Evolutionary conservation across 2,888 invertebrate species (phyloP).

Genomic region (Ophioninae sp.): DNA sequence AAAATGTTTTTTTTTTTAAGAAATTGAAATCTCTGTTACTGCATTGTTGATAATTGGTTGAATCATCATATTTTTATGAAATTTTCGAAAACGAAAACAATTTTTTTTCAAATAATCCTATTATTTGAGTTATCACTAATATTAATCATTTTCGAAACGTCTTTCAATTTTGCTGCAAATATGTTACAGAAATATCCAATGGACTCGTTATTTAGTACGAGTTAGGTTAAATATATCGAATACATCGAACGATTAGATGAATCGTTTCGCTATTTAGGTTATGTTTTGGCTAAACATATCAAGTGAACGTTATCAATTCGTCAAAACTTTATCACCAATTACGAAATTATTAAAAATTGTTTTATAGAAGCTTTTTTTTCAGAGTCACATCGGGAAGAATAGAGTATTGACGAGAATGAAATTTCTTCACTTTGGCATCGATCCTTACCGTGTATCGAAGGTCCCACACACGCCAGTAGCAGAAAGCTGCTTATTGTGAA

Average conservation of each 20-base stretch:
- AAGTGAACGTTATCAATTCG: neutral
- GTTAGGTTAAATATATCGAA: too few species aligned
- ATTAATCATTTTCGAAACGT: neutral
- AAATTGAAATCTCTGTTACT: too few species aligned
- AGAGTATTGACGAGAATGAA: neutral
- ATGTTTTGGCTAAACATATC: neutral
- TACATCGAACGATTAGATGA: neutral
- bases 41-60: too few species aligned
- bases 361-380: neutral
- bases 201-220: neutral
- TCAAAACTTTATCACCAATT: too few species aligned
- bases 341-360: too few species aligned
- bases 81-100: too few species aligned
- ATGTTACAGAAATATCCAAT: neutral
- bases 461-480: conserved; percentile 66
- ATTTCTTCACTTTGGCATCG: neutral
- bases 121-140: neutral
- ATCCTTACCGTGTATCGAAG: conserved; percentile 69
- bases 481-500: conserved; percentile 66
- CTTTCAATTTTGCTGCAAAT: neutral
- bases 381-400: neutral
- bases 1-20: too few species aligned
- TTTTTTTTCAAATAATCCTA: too few species aligned
- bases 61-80: too few species aligned
- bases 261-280: neutral